Evolutionary conservation across 2,888 invertebrate species (phyloP).

Genomic region (Esperia sulphurella): DNA sequence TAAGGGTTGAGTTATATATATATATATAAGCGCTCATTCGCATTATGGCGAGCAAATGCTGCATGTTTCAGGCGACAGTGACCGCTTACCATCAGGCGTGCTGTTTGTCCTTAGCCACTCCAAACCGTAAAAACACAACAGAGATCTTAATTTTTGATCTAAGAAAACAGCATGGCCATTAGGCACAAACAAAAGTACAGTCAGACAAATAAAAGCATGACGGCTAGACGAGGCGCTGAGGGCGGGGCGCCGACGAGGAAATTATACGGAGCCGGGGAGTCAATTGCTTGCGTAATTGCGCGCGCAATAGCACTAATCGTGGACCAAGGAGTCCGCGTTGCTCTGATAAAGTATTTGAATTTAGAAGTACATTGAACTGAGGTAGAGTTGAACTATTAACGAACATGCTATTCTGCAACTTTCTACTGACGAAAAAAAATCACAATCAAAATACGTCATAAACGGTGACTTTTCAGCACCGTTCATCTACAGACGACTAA

Average conservation of each 20-base stretch:
- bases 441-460: background rate
- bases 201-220: conserved; percentile 24
- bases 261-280: conserved; percentile 49
- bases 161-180: background rate
- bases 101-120: no score
- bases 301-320: conserved; percentile 13
- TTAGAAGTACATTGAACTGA: conserved; percentile 1
- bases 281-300: conserved; percentile 59
- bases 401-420: no score
- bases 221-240: conserved; percentile 25
- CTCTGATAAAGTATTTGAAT: background rate
- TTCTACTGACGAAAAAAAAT: background rate
- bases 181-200: conserved; percentile 24
- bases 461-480: no score
- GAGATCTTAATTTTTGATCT: no score
- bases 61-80: no score
- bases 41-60: no score
- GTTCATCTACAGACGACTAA: no score
- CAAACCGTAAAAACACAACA: no score
- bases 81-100: no score
- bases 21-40: no score
- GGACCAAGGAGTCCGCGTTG: conserved; percentile 1
- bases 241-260: conserved; percentile 41
- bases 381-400: background rate
- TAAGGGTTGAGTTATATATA: no score